Percentiles rank a stretch among this genome's conserved stretches.
Evolutionary conservation across 2,797 vertebrate species (phyloP).

Genomic region (Odontamblyopus lacepedii): DNA sequence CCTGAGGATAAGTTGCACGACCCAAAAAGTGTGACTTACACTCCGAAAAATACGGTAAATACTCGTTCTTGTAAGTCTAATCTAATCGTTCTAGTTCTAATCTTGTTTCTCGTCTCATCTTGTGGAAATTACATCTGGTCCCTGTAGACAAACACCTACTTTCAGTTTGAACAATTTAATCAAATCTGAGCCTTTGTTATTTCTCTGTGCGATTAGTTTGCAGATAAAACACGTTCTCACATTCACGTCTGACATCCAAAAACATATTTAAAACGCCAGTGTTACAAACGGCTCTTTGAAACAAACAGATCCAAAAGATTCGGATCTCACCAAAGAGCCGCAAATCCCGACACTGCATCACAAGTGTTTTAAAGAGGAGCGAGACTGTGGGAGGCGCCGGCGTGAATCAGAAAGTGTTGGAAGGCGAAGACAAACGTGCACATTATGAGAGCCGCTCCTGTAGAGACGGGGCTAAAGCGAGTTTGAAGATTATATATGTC

Average conservation of each 20-base stretch:
- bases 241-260: not conserved
- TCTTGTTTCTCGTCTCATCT: too few species aligned
- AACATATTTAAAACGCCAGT: not conserved
- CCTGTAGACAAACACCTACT: not conserved
- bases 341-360: too few species aligned
- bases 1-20: too few species aligned
- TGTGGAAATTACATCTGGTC: too few species aligned
- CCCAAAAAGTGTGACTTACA: too few species aligned
- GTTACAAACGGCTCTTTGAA: not conserved
- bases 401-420: not conserved
- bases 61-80: too few species aligned
- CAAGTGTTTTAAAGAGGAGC: not conserved
- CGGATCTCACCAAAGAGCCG: too few species aligned
- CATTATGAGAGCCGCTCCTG: constrained; percentile 1
- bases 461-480: constrained; percentile 1
- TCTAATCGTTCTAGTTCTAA: too few species aligned
- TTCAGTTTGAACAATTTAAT: not conserved
- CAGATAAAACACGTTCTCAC: too few species aligned
- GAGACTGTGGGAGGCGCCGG: not conserved
- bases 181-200: not conserved
- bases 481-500: constrained; percentile 11
- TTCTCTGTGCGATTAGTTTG: not conserved
- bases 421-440: constrained; percentile 1
- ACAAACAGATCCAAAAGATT: not conserved
- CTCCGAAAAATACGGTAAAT: too few species aligned